Base-by-base conservation (phyloP, 2,888 invertebrate species). In the Electrophaes corylata region DNA sequence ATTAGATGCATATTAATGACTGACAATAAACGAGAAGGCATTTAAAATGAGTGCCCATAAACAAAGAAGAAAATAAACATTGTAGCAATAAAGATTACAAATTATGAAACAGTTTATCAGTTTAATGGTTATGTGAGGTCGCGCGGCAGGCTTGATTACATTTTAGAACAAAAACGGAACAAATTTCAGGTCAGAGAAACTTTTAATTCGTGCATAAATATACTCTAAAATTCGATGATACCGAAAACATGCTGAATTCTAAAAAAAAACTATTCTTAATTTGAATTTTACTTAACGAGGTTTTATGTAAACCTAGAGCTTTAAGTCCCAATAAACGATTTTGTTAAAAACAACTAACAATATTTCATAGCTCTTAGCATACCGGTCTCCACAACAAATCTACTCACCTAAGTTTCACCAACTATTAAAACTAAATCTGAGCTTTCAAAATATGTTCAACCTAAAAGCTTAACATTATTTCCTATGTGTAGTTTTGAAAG, bases 61-160 rank as follows among this genome's bases (percentile, higher is more conserved):
- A 76, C 72, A 74, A 70, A 68, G 67, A 71, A 76, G 78, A 74
- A 76, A 72, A 70, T 65, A 67, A 71, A 73, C 65, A 69, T 57
- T 55, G 64, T 41, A 60, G 72, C 68, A 72, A 65, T 76, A 73
- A 72, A 78, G 71, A 78, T 79, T 77, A 71, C 76, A 79, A 66
- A 77, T 79, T 83, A 83, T 81, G 79, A 76, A 79, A 79, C 75
- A 66, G 76, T 84, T 79, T 78, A 79, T 82, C 78, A 77, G 75
- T 73, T 80, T 82, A 83, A 81, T 82, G 76, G 77, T 77, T 73
- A 72, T 72, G 70, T 73, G 71, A 72, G 76, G 67, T 73, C 65
- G 67, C 70, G 75, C 77, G 81, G 81, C 71, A 73, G 77, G 80
- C 83, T 81, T 82, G 80, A 85, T 85, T 83, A 83, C 76, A 78